Evolutionary conservation across 2,113 vertebrate species (phyloP), one percentile per base, ranked within the genome.

Genomic region (Engystomops pustulosus): DNA sequence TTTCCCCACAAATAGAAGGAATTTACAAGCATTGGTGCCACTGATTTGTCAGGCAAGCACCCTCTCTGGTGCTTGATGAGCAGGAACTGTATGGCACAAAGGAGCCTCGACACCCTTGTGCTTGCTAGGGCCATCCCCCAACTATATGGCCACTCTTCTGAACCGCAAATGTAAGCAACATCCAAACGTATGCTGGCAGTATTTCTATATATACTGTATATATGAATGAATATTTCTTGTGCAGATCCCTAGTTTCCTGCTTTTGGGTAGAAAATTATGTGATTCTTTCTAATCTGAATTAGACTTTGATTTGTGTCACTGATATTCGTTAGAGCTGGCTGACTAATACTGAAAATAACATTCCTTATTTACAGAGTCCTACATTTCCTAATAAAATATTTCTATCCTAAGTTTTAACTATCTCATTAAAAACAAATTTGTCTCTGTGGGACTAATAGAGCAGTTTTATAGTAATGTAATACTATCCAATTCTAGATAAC

Each of bases 401-500:
- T 72, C 17, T 23, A 72, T 23, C 62, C 62, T 67, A 67, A 72
- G 23, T 44, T 72, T 27, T 45, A 72, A 72, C 38, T 53, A 17
- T 49, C 44, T 51, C 72, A 53, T 32, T 45, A 72, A 72, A 72
- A 72, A 27, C 23, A 45, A 17, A 25, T 72, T 72, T 14, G 12
- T 72, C 41, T 25, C 69, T 27, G 23, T 72, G 41, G 68, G 68
- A 38, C 68, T 41, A 41, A 70, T 70, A 44, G 34, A 70, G 34
- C 36, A 23, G 10, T 70, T 70, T 70, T 70, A 70, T 23, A 70
- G 36, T 70, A 67, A n/a, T 23, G 20, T 70, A 41, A 67, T 36
- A 17, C n/a, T 23, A 70, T 70, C 68, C 32, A 67, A 36, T 67
- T 41, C 34, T 70, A 70, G 36, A 23, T 70, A 41, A 44, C 68